phyloP scores from a whole-genome alignment of 35 echinoderm and acorn worm genomes.

The Heliocidaris erythrogramma region DNA sequence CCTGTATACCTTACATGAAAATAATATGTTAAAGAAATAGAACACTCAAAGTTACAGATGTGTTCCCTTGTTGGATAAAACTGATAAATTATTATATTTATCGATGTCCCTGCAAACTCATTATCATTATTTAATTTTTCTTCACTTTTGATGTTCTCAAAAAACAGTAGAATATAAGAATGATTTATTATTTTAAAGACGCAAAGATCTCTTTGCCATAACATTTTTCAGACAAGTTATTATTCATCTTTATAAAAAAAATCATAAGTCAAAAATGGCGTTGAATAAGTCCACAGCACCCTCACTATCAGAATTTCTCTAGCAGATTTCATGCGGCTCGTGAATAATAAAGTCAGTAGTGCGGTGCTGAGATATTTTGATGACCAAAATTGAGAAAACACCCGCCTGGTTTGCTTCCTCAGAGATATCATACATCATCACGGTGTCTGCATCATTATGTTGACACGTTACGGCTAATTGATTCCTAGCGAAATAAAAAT shows the following conservation, averaged over 20 bases:
- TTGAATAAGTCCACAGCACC: background rate
- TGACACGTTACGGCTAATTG: constrained; percentile 44
- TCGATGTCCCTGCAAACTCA: too few relatives aligned
- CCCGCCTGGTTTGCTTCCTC: background rate
- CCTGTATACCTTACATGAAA: too few relatives aligned
- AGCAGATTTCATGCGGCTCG: background rate
- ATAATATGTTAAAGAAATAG: too few relatives aligned
- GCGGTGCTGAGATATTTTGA: background rate
- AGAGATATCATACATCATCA: constrained; percentile 20
- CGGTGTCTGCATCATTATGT: constrained; percentile 30
- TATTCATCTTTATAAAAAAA: background rate
- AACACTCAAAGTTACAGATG: too few relatives aligned
- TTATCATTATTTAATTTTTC: too few relatives aligned
- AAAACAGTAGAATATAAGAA: too few relatives aligned
- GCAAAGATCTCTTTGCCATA: background rate
- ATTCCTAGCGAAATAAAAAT: background rate
- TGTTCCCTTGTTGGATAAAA: too few relatives aligned
- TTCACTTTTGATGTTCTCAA: too few relatives aligned
- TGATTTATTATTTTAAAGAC: background rate
- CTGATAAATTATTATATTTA: too few relatives aligned
- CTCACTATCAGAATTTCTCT: background rate
- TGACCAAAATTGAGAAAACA: constrained; percentile 12
- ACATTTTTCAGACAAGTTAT: background rate
- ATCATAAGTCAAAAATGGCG: background rate
- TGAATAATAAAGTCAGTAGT: constrained; percentile 5